Evolutionary conservation across 1,140 invertebrate genomes (phyloP).

Genomic region (Wiebesia pumilae): DNA sequence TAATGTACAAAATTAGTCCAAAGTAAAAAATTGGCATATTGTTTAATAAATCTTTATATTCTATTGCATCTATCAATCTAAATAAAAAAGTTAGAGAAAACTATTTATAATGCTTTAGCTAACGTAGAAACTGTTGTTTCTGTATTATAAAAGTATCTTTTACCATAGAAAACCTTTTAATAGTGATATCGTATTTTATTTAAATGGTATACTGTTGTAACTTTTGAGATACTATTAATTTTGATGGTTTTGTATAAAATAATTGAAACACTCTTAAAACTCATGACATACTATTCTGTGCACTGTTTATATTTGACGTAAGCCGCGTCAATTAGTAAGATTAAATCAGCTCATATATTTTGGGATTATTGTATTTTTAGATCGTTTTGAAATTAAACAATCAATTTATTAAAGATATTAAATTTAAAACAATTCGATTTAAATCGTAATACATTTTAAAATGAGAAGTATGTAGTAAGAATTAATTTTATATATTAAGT

Average conservation of each 20-base stretch:
- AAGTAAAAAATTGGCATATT: slow-evolving; percentile 19
- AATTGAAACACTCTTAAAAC: not conserved
- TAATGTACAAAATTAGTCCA: slow-evolving; percentile 13
- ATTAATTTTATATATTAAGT: too few species aligned
- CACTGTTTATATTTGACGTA: not conserved
- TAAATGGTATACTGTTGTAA: not conserved
- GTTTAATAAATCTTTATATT: not conserved
- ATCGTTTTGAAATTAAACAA: too few species aligned
- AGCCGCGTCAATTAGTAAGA: not conserved
- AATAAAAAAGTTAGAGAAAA: not conserved
- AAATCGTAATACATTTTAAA: too few species aligned
- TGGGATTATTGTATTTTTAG: not conserved
- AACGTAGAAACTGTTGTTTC: slow-evolving; percentile 3
- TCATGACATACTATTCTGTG: slow-evolving; percentile 2
- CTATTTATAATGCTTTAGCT: not conserved
- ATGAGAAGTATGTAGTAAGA: too few species aligned
- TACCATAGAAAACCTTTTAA: not conserved
- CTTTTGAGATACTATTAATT: not conserved
- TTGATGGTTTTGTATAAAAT: too few species aligned
- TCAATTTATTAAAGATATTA: too few species aligned
- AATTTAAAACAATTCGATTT: too few species aligned
- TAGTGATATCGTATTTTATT: not conserved
- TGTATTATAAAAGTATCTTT: not conserved
- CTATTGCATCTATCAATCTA: not conserved
- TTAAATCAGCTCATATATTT: not conserved